Evolutionary conservation across 2,113 vertebrate species (phyloP), one percentile per base, ranked within the genome.

Genomic region (Carollia perspicillata): DNA sequence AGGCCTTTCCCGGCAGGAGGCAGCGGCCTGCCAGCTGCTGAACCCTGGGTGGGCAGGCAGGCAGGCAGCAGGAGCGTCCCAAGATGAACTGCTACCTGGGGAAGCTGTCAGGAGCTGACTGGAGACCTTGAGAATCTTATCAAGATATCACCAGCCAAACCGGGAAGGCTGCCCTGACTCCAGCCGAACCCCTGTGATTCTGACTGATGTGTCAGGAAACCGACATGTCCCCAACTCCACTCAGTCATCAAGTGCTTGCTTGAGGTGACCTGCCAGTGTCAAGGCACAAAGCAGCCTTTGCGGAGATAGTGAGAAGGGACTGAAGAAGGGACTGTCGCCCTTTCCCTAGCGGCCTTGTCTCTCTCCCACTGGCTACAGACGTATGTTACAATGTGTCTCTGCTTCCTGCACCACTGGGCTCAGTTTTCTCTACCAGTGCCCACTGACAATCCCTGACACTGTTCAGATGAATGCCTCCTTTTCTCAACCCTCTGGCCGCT

Each of bases 71-170:
- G 44, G 83, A 80, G 79, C 5, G 33, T 84, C 87, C 94, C 80
- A 88, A 84, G 47, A 90, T 96, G 97, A 97, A 92, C 80, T 0
- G 5, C n/a, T 69, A 30, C 65, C 79, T 17, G 3, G 84, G 95
- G 90, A 89, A 95, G 89, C 40, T 72, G 94, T 90, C 96, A 78
- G 53, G 93, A 18, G 6, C 23, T 26, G 86, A 93, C 75, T 42
- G 13, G 37, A 40, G 60, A 0, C 0, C 10, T 68, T 94, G 49
- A 77, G 88, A 65, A 55, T 65, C 95, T 71, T 87, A 95, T 96
- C 89, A 71, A 33, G 92, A 77, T 79, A 93, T 89, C 90, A 51
- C 40, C 47, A 90, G 93, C 10, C 90, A 55, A 60, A 81, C 69
- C 72, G 78, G 90, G 88, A 96, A 5, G 37, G 66, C n/a, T 6